phyloP scores from a whole-genome alignment of 2,797 vertebrate species.

The Lemur catta region DNA sequence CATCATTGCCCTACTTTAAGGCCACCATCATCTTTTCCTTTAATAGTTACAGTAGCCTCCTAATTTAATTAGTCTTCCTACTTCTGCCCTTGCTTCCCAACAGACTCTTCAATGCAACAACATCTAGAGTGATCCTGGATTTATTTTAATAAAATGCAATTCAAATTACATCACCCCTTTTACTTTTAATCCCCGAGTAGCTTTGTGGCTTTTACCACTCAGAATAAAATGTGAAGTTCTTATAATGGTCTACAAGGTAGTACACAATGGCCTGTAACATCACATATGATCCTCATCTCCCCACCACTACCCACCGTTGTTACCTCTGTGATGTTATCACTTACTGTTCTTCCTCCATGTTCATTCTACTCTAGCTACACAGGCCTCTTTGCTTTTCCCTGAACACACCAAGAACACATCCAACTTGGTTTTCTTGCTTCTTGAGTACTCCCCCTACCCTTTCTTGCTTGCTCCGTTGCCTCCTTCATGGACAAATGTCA shows the following conservation, averaged over 20 bases:
- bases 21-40: neutral
- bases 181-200: neutral
- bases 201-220: neutral
- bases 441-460: neutral
- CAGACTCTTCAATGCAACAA: neutral
- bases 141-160: conserved; percentile 35
- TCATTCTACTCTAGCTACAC: neutral
- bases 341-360: neutral
- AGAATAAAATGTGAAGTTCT: conserved; percentile 12
- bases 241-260: neutral
- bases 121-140: neutral
- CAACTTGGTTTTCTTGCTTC: neutral
- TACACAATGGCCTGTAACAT: neutral
- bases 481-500: neutral
- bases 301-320: neutral
- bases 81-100: neutral
- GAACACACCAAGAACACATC: neutral
- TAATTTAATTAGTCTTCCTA: neutral
- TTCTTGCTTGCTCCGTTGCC: neutral
- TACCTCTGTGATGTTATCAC: neutral
- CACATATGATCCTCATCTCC: neutral
- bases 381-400: neutral
- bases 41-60: neutral
- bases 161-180: neutral
- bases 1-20: neutral